Percentiles rank a stretch among this genome's conserved stretches.
These are phyloP conservation scores for Parotocinclus haroldoi DNA, from an alignment of 2,797 vertebrate genomes.

Conservation along the genomic window DNA sequence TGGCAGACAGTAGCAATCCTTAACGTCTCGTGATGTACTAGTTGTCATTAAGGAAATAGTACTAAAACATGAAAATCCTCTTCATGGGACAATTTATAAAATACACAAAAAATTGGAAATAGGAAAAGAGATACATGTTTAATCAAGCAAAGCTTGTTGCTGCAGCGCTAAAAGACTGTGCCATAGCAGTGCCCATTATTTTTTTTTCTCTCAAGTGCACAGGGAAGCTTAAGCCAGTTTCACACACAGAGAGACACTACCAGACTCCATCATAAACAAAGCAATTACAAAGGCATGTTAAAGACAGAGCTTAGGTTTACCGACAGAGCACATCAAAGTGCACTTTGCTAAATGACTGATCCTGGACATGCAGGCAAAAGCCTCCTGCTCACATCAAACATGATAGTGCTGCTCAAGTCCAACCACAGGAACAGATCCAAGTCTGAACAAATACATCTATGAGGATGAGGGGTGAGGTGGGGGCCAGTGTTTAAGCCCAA, in stretches of 20 bases:
- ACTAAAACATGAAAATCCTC: no score
- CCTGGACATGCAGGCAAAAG: constrained; percentile 52
- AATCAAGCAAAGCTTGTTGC: constrained; percentile 2
- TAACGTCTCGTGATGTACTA: no score
- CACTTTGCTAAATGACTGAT: constrained; percentile 51
- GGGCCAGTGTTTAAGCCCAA: constrained; percentile 49
- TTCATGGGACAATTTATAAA: no score
- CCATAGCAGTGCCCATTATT: constrained; percentile 30
- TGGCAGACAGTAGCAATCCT: no score
- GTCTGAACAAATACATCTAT: constrained; percentile 54
- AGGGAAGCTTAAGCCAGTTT: constrained; percentile 42
- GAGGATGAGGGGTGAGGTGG: constrained; percentile 13
- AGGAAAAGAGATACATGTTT: no score
- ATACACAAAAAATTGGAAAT: no score
- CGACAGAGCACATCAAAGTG: constrained; percentile 70
- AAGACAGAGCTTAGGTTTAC: constrained; percentile 70
- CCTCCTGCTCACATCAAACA: constrained; percentile 27
- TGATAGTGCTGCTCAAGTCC: constrained; percentile 28
- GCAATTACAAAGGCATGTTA: constrained; percentile 72
- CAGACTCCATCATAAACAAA: constrained; percentile 50
- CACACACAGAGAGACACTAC: constrained; percentile 29
- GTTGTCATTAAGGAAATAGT: no score
- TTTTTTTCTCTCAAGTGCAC: constrained; percentile 24
- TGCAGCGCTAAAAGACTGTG: constrained; percentile 7
- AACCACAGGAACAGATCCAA: constrained; percentile 51